phyloP scores from a whole-genome alignment of 30 jellyfish, hydroid and myxozoan species.

The Catostylus mosaicus region DNA sequence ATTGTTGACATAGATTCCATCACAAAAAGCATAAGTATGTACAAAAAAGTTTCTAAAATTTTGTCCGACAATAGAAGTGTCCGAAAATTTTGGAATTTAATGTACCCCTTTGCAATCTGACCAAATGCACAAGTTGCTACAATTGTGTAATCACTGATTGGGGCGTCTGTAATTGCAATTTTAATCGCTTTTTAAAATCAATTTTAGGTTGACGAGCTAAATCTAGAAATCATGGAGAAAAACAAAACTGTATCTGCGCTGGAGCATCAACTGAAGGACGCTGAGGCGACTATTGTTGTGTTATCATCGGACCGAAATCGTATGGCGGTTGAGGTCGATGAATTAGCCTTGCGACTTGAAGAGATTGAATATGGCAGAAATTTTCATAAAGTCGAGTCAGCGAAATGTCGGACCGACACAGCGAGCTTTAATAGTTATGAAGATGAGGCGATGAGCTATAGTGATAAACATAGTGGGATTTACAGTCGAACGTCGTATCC shows the following conservation, averaged over 20 bases:
- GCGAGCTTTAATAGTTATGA: conserved; percentile 35
- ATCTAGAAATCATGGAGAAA: conserved; percentile 46
- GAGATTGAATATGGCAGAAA: conserved; percentile 56
- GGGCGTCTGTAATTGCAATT: too few relatives aligned
- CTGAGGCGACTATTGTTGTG: conserved; percentile 64
- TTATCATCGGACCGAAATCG: conserved; percentile 75
- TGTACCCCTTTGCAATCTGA: too few relatives aligned
- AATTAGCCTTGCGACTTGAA: conserved; percentile 71
- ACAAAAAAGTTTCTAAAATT: too few relatives aligned
- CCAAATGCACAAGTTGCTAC: too few relatives aligned
- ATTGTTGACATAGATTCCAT: too few relatives aligned
- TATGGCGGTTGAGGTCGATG: conserved; percentile 78
- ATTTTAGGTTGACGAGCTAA: conserved; percentile 38
- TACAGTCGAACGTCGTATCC: conserved; percentile 23
- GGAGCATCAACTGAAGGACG: conserved; percentile 61
- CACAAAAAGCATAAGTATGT: too few relatives aligned
- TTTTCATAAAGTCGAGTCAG: conserved; percentile 12
- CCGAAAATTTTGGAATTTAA: too few relatives aligned
- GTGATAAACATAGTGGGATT: conserved; percentile 21
- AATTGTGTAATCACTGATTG: too few relatives aligned
- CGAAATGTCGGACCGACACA: neutral
- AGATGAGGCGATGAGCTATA: conserved; percentile 29
- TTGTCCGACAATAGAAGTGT: too few relatives aligned
- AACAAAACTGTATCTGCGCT: conserved; percentile 33
- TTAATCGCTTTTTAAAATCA: too few relatives aligned